A percentile compares a stretch with the other conserved stretches of the same genome.
phyloP scores from a whole-genome alignment of 37 sponge, comb jelly and placozoan species.

The Beroe ovata region DNA sequence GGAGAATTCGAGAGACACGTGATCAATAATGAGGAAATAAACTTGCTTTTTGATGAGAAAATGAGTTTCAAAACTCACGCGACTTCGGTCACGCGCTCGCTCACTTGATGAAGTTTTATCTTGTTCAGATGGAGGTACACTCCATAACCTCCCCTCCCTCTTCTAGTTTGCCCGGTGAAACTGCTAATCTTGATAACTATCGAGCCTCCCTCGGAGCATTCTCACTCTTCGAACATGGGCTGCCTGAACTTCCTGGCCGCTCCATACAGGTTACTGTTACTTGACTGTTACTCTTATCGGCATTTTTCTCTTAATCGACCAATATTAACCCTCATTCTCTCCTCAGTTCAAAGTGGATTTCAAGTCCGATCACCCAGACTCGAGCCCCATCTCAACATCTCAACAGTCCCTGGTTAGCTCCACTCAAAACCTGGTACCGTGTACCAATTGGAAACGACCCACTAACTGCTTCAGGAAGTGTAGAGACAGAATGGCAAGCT shows the following conservation, averaged over 20 bases:
- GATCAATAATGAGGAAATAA: too few relatives aligned
- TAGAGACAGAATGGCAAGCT: conserved; percentile 46
- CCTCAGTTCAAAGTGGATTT: conserved; percentile 62
- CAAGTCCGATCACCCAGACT: conserved; percentile 14
- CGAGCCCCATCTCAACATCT: conserved; percentile 5
- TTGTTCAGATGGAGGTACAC: too few relatives aligned
- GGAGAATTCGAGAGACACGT: too few relatives aligned
- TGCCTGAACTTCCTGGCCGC: conserved; percentile 54
- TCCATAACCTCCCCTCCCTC: not conserved
- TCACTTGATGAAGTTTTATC: too few relatives aligned
- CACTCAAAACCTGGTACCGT: conserved; percentile 51
- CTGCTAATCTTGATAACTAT: conserved; percentile 13
- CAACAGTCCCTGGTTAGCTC: conserved; percentile 60
- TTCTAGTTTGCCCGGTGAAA: conserved; percentile 2
- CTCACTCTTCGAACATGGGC: conserved; percentile 55
- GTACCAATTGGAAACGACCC: conserved; percentile 41
- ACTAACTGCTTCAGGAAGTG: conserved; percentile 58
- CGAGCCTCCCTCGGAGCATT: conserved; percentile 52
- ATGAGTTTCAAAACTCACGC: too few relatives aligned
- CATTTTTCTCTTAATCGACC: too few relatives aligned
- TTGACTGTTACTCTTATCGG: too few relatives aligned
- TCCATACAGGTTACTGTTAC: conserved; percentile 3
- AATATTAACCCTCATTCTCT: not conserved
- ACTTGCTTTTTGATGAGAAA: too few relatives aligned
- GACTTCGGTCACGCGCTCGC: too few relatives aligned